Base-by-base conservation (phyloP, 1,140 invertebrate genomes). In the Halotydeus destructor region DNA sequence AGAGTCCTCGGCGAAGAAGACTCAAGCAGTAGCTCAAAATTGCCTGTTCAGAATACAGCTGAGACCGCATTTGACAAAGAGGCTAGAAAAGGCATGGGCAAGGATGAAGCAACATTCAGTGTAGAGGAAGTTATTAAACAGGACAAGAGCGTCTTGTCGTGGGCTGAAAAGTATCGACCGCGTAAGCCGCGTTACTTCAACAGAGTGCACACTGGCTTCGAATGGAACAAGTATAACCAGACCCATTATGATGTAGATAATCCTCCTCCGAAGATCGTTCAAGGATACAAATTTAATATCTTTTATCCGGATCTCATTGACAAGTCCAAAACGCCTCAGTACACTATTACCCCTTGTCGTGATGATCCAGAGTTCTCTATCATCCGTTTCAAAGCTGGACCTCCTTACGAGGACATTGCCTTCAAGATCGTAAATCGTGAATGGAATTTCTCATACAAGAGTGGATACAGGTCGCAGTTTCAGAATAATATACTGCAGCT, bases 211-310 rank as follows among this genome's bases (percentile, higher is more conserved):
- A 70, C 68, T n/a, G 66, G 94, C 4, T 99, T 98, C 63, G 93
- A 98, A 57, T 99, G 94, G 94, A 99, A 99, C 62, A 98, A 98
- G 59, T 99, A 99, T 59, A 99, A 99, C 65, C 93, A 99, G 62
- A 98, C 91, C 14, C 93, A 98, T 66, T 99, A 99, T 60, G 93
- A 99, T 58, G 91, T 97, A 75, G 94, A 99, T 61, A 99, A 99
- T 69, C 93, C 94, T 28, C 94, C 94, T 14, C 94, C 94, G 1
- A 99, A 99, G 66, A 96, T 99, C 56, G 94, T 99, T 0, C 93
- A 99, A 62, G 94, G 94, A 22, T 99, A 99, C 65, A 98, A 98
- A 60, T 99, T 99, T 63, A 99, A 99, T 64, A 98, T 99, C 47
- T 98, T 99, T 64, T 99, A 96, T 68, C 93, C 93, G 0, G 94